A percentile compares a stretch with the other conserved stretches of the same genome.
phyloP scores from a whole-genome alignment of 2,113 vertebrate genomes.

The Spea bombifrons region DNA sequence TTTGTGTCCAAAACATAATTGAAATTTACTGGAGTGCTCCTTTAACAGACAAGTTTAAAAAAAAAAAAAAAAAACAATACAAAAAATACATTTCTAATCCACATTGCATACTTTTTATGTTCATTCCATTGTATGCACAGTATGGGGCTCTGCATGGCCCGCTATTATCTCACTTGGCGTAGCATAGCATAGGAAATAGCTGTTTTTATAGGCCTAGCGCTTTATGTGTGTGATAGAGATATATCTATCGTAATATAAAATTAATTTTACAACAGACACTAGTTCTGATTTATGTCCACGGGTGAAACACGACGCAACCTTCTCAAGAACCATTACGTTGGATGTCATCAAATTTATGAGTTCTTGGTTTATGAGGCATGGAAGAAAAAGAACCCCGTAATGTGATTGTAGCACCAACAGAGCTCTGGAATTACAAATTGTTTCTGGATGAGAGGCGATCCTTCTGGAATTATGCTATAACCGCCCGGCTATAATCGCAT shows the following conservation, averaged over 20 bases:
- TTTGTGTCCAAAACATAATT: too few species aligned
- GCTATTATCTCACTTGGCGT: too few species aligned
- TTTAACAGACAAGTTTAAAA: too few species aligned
- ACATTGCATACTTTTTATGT: too few species aligned
- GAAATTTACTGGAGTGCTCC: too few species aligned
- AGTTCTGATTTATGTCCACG: slow-evolving; percentile 19
- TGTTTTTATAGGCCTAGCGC: too few species aligned
- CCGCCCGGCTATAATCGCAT: slow-evolving; percentile 17
- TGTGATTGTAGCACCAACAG: slow-evolving; percentile 13
- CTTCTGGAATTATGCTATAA: neutral
- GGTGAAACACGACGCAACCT: neutral
- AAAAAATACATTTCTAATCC: too few species aligned
- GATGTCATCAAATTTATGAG: slow-evolving; percentile 17
- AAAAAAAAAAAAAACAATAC: too few species aligned
- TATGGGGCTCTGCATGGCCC: too few species aligned
- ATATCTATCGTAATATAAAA: neutral
- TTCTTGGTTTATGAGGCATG: slow-evolving; percentile 5
- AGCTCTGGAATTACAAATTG: slow-evolving; percentile 12
- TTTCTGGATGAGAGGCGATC: neutral
- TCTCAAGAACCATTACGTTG: slow-evolving; percentile 8
- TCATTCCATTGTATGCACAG: too few species aligned
- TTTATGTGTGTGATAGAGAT: too few species aligned
- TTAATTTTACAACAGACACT: neutral
- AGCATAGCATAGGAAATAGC: too few species aligned
- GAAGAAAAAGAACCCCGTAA: slow-evolving; percentile 6